Evolutionary conservation across 2,797 vertebrate genomes (phyloP).

Genomic region (Furcifer pardalis): DNA sequence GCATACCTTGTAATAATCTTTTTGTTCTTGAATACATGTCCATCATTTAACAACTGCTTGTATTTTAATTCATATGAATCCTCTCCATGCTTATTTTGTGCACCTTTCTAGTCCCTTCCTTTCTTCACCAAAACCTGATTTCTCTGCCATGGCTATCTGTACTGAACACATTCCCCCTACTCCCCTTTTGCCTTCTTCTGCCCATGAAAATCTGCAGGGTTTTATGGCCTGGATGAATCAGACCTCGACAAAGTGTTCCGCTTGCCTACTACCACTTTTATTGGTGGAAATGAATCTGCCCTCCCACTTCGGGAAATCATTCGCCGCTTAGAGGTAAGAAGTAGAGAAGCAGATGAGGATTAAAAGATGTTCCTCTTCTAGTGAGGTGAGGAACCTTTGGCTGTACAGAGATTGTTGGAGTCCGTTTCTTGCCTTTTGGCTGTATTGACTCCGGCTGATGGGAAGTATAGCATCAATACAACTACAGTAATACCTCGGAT

Average conservation of each 20-base stretch:
- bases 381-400: no score
- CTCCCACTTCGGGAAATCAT: slow-evolving; percentile 92
- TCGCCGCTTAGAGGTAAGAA: slow-evolving; percentile 88
- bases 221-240: slow-evolving; percentile 88
- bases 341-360: neutral
- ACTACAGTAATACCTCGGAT: no score
- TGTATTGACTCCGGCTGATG: no score
- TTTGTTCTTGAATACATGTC: slow-evolving; percentile 35
- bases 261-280: slow-evolving; percentile 93
- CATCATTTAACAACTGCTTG: slow-evolving; percentile 54
- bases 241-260: slow-evolving; percentile 93
- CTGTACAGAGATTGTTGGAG: no score
- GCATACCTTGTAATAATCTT: neutral
- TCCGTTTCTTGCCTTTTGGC: no score
- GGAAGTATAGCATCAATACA: neutral
- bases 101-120: slow-evolving; percentile 52
- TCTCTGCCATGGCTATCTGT: slow-evolving; percentile 32
- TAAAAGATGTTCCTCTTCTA: neutral
- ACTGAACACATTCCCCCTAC: slow-evolving; percentile 16
- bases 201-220: slow-evolving; percentile 75
- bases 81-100: slow-evolving; percentile 59
- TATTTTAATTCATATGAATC: slow-evolving; percentile 36
- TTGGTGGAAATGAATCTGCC: slow-evolving; percentile 86
- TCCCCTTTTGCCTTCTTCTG: slow-evolving; percentile 53
- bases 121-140: slow-evolving; percentile 38